Conservation (phyloP, 2,888 invertebrate genomes). For the Ashinkailepas kermadecensis region DNA sequence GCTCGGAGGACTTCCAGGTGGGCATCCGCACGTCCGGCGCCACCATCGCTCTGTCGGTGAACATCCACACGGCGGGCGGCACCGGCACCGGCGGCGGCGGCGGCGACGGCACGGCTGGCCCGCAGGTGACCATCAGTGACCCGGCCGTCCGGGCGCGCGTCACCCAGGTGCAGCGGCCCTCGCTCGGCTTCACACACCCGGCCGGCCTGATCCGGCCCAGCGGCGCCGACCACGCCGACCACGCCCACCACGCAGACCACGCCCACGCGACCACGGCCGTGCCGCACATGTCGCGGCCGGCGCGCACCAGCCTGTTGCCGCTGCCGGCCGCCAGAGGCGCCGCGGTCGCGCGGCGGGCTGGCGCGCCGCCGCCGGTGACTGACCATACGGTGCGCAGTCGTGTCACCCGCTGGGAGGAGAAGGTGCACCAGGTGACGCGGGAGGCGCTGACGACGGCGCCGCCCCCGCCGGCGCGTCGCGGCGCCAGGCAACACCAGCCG, state of each 20-base stretch:
- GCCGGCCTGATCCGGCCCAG: neutral
- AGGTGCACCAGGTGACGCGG: neutral
- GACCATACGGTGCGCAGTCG: constrained; percentile 5
- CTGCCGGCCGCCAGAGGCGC: neutral
- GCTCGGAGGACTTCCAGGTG: neutral
- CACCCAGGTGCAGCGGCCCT: neutral
- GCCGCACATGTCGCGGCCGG: neutral
- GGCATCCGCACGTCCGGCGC: neutral
- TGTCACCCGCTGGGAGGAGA: constrained; percentile 11
- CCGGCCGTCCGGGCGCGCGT: neutral
- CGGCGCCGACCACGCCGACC: neutral
- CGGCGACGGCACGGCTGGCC: neutral
- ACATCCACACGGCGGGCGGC: neutral
- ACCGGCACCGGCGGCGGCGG: neutral
- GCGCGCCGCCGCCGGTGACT: neutral
- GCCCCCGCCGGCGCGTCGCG: neutral
- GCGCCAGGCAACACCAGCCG: neutral
- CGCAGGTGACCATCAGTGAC: constrained; percentile 16
- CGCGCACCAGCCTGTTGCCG: neutral
- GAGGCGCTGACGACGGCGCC: neutral
- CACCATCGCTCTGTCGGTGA: constrained; percentile 11
- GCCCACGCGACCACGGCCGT: no score
- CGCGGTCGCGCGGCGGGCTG: neutral
- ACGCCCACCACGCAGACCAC: no score
- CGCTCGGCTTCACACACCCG: neutral